These are phyloP conservation scores for Drosophila willistoni DNA, from an alignment of 1,140 invertebrate genomes.

Conservation along the genomic window DNA sequence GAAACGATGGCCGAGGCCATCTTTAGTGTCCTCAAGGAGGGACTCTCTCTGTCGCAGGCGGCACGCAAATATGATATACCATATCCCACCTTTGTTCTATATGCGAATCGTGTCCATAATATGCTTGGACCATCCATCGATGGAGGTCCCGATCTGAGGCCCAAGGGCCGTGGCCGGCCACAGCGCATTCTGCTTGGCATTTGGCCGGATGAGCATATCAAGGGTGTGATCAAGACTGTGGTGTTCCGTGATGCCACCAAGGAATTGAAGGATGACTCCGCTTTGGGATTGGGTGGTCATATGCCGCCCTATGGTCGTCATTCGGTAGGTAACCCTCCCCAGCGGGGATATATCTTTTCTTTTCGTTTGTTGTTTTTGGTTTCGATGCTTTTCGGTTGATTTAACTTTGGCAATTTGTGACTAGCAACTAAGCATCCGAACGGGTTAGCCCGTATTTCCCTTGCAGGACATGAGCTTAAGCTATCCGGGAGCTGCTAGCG, in stretches of 20 bases:
- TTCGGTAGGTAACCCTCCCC: slow-evolving; percentile 69
- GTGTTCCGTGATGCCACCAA: slow-evolving; percentile 92
- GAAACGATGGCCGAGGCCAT: slow-evolving; percentile 97
- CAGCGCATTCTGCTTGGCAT: slow-evolving; percentile 94
- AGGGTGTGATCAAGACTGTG: slow-evolving; percentile 94
- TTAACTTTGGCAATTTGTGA: neutral
- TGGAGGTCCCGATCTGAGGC: slow-evolving; percentile 93
- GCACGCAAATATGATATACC: slow-evolving; percentile 96
- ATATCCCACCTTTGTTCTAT: slow-evolving; percentile 96
- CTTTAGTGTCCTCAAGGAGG: slow-evolving; percentile 94
- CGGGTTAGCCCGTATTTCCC: slow-evolving; percentile 79
- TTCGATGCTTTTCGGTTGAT: too few species aligned
- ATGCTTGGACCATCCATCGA: slow-evolving; percentile 95
- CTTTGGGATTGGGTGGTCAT: slow-evolving; percentile 44
- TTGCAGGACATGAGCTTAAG: slow-evolving; percentile 78
- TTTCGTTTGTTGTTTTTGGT: neutral
- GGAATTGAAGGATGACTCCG: slow-evolving; percentile 88
- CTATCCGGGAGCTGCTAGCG: slow-evolving; percentile 73
- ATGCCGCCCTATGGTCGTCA: slow-evolving; percentile 79
- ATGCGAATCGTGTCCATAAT: slow-evolving; percentile 96
- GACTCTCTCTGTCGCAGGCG: slow-evolving; percentile 93
- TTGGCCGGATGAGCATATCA: slow-evolving; percentile 96
- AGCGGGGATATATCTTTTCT: too few species aligned
- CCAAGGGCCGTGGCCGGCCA: slow-evolving; percentile 94
- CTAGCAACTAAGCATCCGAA: slow-evolving; percentile 50